These are phyloP conservation scores for Synergus laeviventris DNA, from an alignment of 2,888 invertebrate species.

Conservation along the genomic window DNA sequence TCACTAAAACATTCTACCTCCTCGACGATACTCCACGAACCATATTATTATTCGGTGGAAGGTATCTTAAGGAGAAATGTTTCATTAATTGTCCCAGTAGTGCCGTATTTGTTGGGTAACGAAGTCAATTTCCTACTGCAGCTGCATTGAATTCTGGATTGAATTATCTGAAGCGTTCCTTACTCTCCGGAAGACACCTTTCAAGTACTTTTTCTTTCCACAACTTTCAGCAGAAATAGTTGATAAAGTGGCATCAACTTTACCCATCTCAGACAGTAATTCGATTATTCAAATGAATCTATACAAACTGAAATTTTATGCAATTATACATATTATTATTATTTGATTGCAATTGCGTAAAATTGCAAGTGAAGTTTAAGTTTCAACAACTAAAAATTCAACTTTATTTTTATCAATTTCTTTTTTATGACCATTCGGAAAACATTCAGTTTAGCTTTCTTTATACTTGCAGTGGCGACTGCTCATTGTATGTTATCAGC, in stretches of 20 bases:
- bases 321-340: too few species aligned
- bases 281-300: constrained; percentile 3
- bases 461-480: background rate
- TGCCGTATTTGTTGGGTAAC: constrained; percentile 51
- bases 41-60: constrained; percentile 50
- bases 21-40: background rate
- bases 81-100: constrained; percentile 61
- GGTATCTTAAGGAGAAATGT: constrained; percentile 51
- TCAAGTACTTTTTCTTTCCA: constrained; percentile 26
- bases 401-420: background rate
- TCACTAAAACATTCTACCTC: background rate
- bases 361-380: too few species aligned
- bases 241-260: constrained; percentile 9
- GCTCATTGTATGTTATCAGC: constrained; percentile 1
- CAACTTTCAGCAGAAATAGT: constrained; percentile 9
- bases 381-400: too few species aligned
- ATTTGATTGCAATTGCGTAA: too few species aligned
- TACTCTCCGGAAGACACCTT: background rate
- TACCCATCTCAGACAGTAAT: constrained; percentile 5
- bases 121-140: constrained; percentile 60
- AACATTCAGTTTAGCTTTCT: background rate
- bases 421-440: background rate
- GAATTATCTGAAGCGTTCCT: constrained; percentile 55
- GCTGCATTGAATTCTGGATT: constrained; percentile 53
- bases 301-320: too few species aligned